Base-by-base conservation (phyloP, 64 coral and sea anemone species). In the Montipora sp. region DNA sequence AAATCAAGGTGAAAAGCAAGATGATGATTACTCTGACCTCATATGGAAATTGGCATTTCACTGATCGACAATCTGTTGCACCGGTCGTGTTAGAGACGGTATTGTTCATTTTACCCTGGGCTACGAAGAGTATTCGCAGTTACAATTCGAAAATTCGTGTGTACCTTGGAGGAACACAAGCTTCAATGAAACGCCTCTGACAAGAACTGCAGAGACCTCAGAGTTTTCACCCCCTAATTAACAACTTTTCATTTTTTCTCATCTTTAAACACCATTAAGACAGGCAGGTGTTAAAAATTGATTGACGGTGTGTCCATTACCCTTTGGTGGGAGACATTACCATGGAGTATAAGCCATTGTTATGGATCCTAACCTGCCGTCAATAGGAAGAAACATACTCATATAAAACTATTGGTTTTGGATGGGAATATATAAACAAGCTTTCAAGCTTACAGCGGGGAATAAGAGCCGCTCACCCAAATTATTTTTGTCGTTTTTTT, bases 1-100 rank as follows among this genome's bases (percentile, higher is more conserved):
- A 97, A 2, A 75, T 94, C 21, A 58, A 78, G 19, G 43, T 24
- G 20, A 94, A 91, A 13, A 79, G 90, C 57, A 81, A 77, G 11
- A 92, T 76, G 14, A 97, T 83, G 0, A 58, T 83, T 48, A 74
- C 79, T 63, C 84, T 79, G 49, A 91, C 92, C 10, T 69, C 51
- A 46, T 48, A 51, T 10, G 92, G 88, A 81, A 97, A 97, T 8
- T 68, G 89, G 49, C 95, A 97, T 65, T 89, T 97, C 19, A 94
- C 67, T 3, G 14, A 11, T 5, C 73, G 73, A 59, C 95, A 97
- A 7, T 8, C 47, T 48, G 59, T 11, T 47, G 19, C 36, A 57
- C 11, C 11, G 51, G 73, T 74, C 6, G 84, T 19, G 46, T 14
- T 55, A n/a, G 46, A 75, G 57, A 5, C 51, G 1, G 82, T 71